Base-by-base conservation (phyloP, 2,113 vertebrate species). In the Phyllostomus hastatus region DNA sequence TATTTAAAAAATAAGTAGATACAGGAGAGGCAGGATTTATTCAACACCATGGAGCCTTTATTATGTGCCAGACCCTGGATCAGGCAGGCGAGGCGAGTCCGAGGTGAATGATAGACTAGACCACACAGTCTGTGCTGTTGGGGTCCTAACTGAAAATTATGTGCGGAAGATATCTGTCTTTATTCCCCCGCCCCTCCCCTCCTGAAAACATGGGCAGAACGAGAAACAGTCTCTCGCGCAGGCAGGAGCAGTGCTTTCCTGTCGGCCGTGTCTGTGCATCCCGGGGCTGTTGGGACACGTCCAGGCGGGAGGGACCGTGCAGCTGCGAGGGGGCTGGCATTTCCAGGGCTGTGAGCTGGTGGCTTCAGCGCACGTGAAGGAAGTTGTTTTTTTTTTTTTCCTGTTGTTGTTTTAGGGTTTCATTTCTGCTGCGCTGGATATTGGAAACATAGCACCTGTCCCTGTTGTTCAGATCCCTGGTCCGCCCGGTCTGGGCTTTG, bases 181-280 rank as follows among this genome's bases (percentile, higher is more conserved):
- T 52, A 38, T 73, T 78, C 54, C 16, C 6, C 10, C 43, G 1
- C 4, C 38, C 38, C 48, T 41, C 38, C 38, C 38, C 38, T 4
- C 20, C 10, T 1, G 28, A 22, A 93, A 90, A 35, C 80, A 35
- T 93, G 67, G 82, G 54, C 75, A 79, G 92, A 93, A 79, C 72
- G 95, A 96, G 79, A 93, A 91, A 70, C 91, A 91, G 33, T 85
- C 79, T 57, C 83, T 64, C 80, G 87, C 91, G 41, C 24, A 69
- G 76, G 76, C 38, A 38, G 79, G 88, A 57, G 26, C 1, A 1
- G 69, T 26, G 24, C 61, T 69, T 88, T 85, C 59, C 78, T 95
- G 79, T 91, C 61, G 26, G 80, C 81, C 95, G 57, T 82, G 93
- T 88, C 81, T 64, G 52, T 87, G 69, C 46, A 86, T 95, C 89